phyloP scores from a whole-genome alignment of 2,113 vertebrate genomes.

The Tyrannus savana region DNA sequence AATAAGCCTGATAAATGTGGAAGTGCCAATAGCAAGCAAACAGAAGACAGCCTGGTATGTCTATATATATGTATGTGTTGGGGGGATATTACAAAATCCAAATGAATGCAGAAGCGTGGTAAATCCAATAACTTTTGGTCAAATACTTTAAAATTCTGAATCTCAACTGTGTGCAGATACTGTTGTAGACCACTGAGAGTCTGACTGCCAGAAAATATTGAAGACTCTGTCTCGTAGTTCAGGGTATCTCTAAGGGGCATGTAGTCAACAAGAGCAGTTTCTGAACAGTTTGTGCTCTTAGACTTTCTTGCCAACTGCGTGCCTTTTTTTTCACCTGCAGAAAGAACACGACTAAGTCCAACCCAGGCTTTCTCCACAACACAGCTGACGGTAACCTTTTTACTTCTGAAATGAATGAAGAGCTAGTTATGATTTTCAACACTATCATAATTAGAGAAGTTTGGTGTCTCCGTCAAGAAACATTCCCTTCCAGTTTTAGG shows the following conservation, averaged over 20 bases:
- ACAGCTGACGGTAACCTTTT: neutral
- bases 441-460: neutral
- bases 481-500: neutral
- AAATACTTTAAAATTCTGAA: neutral
- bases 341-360: accelerated
- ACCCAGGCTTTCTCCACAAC: neutral
- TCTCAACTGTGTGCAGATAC: neutral
- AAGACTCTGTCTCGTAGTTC: neutral
- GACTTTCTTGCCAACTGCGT: neutral
- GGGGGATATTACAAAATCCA: neutral
- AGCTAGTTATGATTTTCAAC: neutral
- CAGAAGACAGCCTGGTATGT: neutral
- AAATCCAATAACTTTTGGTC: neutral
- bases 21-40: conserved; percentile 27
- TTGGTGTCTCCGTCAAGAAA: neutral
- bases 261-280: neutral
- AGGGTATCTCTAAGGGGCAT: neutral
- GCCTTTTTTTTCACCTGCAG: neutral
- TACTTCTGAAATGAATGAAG: neutral
- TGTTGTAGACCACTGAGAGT: neutral
- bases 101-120: neutral
- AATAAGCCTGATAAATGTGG: conserved; percentile 45
- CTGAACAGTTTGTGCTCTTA: neutral
- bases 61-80: neutral
- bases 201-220: neutral